Evolutionary conservation across 2,113 vertebrate species (phyloP).

Genomic region (Delphinus delphis): DNA sequence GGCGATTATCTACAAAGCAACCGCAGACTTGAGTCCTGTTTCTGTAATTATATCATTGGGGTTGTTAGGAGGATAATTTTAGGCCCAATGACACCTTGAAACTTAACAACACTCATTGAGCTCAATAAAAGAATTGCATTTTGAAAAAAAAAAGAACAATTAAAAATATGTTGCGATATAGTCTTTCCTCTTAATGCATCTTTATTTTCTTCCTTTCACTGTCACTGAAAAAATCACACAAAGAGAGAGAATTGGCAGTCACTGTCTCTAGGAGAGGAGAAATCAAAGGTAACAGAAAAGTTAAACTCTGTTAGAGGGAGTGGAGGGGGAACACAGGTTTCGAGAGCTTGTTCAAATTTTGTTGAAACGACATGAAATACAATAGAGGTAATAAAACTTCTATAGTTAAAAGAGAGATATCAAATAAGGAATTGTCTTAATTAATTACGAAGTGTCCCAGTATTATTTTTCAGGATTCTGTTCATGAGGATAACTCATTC

Average conservation of each 20-base stretch:
- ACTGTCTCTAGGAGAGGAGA: background rate
- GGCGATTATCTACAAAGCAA: slow-evolving; percentile 82
- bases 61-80: background rate
- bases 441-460: background rate
- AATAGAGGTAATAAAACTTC: background rate
- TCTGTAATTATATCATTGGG: background rate
- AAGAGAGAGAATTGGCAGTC: background rate
- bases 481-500: background rate
- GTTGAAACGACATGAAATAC: background rate
- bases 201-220: slow-evolving; percentile 18
- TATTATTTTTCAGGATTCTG: background rate
- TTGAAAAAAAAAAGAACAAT: background rate
- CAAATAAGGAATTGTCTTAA: background rate
- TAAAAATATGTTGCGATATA: background rate
- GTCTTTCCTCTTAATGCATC: background rate
- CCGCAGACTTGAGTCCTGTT: slow-evolving; percentile 40
- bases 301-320: background rate
- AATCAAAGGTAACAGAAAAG: background rate
- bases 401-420: background rate
- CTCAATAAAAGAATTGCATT: background rate
- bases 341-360: background rate
- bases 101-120: background rate
- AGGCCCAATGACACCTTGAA: background rate
- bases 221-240: background rate
- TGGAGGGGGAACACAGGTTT: background rate